Conservation (phyloP, 2,888 invertebrate species). For the Tetranychus piercei region DNA sequence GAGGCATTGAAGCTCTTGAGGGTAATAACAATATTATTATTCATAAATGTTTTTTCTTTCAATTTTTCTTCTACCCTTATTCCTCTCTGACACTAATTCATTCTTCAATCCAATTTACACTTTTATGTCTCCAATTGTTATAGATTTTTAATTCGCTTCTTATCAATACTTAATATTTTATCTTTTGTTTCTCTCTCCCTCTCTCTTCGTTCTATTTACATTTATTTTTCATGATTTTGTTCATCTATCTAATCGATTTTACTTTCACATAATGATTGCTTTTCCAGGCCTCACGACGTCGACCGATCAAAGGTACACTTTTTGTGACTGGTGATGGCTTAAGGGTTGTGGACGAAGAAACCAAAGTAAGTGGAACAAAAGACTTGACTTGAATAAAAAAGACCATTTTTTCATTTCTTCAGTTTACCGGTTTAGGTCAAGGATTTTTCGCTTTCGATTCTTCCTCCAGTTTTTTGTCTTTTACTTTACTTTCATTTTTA, state of each 20-base stretch:
- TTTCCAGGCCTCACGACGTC: constrained; percentile 57
- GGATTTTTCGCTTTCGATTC: background rate
- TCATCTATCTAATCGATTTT: no score
- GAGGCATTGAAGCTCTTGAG: constrained; percentile 90
- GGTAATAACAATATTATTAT: constrained; percentile 43
- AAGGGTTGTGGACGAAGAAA: constrained; percentile 93
- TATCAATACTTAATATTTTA: constrained; percentile 3
- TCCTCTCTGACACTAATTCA: no score
- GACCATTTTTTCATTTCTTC: constrained; percentile 5
- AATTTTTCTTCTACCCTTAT: background rate
- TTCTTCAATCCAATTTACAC: constrained; percentile 4
- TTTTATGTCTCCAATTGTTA: constrained; percentile 2
- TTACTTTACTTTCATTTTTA: background rate
- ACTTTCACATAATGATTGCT: no score
- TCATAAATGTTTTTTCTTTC: background rate
- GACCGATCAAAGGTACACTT: constrained; percentile 69
- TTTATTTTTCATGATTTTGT: no score
- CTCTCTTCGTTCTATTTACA: no score
- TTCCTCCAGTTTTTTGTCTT: background rate
- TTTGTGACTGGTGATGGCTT: constrained; percentile 87
- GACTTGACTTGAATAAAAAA: background rate
- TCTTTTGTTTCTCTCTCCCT: no score
- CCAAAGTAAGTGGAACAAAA: constrained; percentile 44
- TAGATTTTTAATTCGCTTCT: background rate
- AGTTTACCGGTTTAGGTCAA: background rate